phyloP scores from a whole-genome alignment of 2,797 vertebrate species.

The Melanotaenia parkinsoni region DNA sequence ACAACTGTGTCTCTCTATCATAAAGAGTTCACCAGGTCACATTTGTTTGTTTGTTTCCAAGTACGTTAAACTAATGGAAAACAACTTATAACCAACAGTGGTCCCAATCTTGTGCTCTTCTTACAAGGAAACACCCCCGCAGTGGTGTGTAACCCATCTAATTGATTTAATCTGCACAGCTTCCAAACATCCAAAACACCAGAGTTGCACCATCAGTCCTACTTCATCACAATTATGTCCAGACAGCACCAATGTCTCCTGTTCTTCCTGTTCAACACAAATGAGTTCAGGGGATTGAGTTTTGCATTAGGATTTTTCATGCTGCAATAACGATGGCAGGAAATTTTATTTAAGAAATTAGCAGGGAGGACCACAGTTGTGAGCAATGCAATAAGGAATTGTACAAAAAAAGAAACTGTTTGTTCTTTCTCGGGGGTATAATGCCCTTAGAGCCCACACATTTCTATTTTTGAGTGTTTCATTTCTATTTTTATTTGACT shows the following conservation, averaged over 20 bases:
- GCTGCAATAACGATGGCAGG: conserved; percentile 4
- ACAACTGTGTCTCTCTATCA: no score
- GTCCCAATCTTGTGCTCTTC: conserved; percentile 9
- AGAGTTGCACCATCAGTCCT: conserved; percentile 41
- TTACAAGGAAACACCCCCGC: conserved; percentile 16
- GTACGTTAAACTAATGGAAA: neutral
- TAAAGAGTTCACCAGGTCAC: neutral
- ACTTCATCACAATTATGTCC: conserved; percentile 57
- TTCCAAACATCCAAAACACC: conserved; percentile 50
- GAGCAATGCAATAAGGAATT: conserved; percentile 7
- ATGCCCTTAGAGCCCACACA: no score
- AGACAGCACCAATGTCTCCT: conserved; percentile 38
- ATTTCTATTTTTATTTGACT: no score
- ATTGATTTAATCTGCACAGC: conserved; percentile 66
- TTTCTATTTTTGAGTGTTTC: no score
- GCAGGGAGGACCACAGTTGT: conserved; percentile 7
- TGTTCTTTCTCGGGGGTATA: no score
- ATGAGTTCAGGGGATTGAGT: conserved; percentile 29
- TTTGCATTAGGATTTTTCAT: conserved; percentile 28
- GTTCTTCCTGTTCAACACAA: conserved; percentile 55
- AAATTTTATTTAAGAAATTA: conserved; percentile 33
- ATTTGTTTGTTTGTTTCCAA: neutral
- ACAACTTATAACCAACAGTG: conserved; percentile 10
- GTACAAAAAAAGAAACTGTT: neutral
- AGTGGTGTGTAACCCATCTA: conserved; percentile 22